phyloP scores from a whole-genome alignment of 2,113 vertebrate genomes.

The Sardina pilchardus region DNA sequence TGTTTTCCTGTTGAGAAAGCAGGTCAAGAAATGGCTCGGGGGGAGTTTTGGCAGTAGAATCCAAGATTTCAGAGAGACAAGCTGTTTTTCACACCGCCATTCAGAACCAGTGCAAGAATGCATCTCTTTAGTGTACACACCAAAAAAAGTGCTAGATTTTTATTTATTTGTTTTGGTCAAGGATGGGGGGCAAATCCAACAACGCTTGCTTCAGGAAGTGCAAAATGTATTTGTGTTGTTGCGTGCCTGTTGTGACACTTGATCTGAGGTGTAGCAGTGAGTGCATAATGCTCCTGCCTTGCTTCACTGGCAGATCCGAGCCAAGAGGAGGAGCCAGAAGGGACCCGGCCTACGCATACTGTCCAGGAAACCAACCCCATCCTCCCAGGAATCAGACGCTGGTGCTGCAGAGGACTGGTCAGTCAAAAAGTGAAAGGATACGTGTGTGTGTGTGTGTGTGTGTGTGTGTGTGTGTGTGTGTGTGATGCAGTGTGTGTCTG shows the following conservation, averaged over 20 bases:
- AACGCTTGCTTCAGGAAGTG: neutral
- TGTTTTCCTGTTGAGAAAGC: conserved; percentile 7
- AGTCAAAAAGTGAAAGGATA: neutral
- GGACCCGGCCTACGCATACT: conserved; percentile 36
- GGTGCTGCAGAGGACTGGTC: conserved; percentile 49
- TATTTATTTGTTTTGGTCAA: too few species aligned
- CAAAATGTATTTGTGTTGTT: neutral
- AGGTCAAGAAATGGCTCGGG: neutral
- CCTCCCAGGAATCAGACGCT: conserved; percentile 35
- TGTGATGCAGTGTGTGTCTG: neutral
- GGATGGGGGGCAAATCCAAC: neutral
- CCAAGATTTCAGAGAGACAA: conserved; percentile 18
- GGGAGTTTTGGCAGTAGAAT: conserved; percentile 18
- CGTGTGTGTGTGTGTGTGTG: conserved; percentile 27
- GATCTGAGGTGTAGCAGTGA: neutral
- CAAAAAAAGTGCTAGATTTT: neutral
- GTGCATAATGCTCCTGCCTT: neutral
- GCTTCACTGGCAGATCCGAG: conserved; percentile 41
- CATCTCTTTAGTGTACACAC: neutral
- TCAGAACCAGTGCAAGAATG: conserved; percentile 2
- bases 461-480: conserved; percentile 6
- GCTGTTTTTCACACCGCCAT: conserved; percentile 21
- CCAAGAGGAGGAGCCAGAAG: conserved; percentile 55
- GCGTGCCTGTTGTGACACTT: neutral
- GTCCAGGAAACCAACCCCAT: conserved; percentile 23